Percentiles rank a stretch among this genome's conserved stretches.
These are phyloP conservation scores for Sprattus sprattus DNA, from an alignment of 2,113 vertebrate genomes.

Conservation along the genomic window DNA sequence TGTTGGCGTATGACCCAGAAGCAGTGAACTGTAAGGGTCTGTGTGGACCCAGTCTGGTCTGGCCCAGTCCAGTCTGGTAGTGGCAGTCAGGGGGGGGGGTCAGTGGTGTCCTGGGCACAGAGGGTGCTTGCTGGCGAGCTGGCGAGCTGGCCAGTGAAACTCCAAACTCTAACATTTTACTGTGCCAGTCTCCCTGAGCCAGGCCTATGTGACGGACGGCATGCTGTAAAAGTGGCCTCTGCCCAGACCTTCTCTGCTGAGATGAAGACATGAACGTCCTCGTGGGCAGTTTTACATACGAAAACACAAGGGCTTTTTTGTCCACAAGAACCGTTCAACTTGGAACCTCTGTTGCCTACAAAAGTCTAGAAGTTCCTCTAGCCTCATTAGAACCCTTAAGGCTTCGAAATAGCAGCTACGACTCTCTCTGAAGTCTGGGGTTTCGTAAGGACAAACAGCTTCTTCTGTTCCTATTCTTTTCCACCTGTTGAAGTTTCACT, in stretches of 20 bases:
- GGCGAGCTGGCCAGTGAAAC: not conserved
- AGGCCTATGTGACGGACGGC: not conserved
- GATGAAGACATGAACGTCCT: not conserved
- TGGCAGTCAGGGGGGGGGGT: not conserved
- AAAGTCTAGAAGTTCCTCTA: not conserved
- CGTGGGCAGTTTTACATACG: not conserved
- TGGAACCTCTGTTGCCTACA: not conserved
- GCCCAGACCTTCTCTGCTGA: not conserved
- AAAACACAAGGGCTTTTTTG: not conserved
- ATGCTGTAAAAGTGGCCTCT: not conserved
- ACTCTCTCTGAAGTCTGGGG: not conserved
- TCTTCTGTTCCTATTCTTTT: not conserved
- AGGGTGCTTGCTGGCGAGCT: not conserved
- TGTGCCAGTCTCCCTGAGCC: not conserved
- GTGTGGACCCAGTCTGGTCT: not conserved
- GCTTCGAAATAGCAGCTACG: not conserved
- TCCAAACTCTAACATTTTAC: not conserved
- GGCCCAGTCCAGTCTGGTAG: not conserved
- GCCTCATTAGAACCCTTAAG: not conserved
- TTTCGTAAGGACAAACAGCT: slow-evolving; percentile 1
- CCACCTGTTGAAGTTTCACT: not conserved
- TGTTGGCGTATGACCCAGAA: not conserved
- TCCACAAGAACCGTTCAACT: not conserved
- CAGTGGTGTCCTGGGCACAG: not conserved
- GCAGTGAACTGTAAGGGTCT: not conserved